Evolutionary conservation across 1,140 invertebrate species (phyloP).

Genomic region (Habropoda laboriosa): DNA sequence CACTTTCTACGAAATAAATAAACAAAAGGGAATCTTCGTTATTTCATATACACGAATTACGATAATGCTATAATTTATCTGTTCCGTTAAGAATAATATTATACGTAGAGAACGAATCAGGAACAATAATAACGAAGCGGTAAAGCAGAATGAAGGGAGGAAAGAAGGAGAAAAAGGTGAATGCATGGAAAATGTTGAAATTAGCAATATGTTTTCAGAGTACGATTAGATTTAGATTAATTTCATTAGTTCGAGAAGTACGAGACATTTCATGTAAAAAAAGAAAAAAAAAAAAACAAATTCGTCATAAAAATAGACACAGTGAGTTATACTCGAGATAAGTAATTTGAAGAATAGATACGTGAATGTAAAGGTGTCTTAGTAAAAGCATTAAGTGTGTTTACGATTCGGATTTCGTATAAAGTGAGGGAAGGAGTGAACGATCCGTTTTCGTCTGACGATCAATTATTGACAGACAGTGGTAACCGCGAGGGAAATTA

Average conservation of each 20-base stretch:
- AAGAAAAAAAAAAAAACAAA: constrained; percentile 43
- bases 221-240: constrained; percentile 76
- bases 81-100: constrained; percentile 72
- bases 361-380: constrained; percentile 2
- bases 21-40: constrained; percentile 9
- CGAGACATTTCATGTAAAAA: constrained; percentile 72
- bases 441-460: constrained; percentile 7
- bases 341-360: constrained; percentile 50
- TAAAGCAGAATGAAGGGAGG: not conserved
- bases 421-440: not conserved
- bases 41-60: constrained; percentile 33
- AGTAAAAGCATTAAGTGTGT: not conserved
- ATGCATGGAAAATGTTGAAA: constrained; percentile 72
- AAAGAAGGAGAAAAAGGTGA: not conserved
- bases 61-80: constrained; percentile 73
- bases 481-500: not conserved
- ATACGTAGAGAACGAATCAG: constrained; percentile 54
- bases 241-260: constrained; percentile 76
- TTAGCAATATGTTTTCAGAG: constrained; percentile 76
- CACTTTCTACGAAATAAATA: constrained; percentile 11
- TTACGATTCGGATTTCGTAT: not conserved
- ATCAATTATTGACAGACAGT: not conserved
- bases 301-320: constrained; percentile 59
- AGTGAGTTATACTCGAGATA: constrained; percentile 49
- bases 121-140: constrained; percentile 28